Evolutionary conservation across 2,888 invertebrate species (phyloP).

Genomic region (Cosmia trapezina): DNA sequence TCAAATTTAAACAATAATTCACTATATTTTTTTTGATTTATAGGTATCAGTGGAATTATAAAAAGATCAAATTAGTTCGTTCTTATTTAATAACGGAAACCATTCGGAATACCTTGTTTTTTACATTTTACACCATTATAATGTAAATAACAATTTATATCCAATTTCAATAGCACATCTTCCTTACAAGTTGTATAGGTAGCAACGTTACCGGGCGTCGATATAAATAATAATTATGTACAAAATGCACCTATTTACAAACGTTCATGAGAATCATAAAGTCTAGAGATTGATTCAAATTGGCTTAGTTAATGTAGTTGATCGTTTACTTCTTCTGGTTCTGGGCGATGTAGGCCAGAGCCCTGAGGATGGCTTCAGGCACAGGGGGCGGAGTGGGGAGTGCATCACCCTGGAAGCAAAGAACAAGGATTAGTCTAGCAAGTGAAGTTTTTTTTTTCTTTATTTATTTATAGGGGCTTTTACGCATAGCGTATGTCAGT

Average conservation of each 20-base stretch:
- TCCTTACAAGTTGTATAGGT: constrained; percentile 18
- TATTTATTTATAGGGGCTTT: no score
- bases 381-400: constrained; percentile 89
- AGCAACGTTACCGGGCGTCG: background rate
- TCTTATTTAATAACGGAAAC: constrained; percentile 57
- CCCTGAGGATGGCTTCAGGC: constrained; percentile 86
- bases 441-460: no score
- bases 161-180: constrained; percentile 37
- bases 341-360: constrained; percentile 78
- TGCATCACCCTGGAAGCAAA: constrained; percentile 78
- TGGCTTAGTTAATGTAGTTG: background rate
- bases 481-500: no score
- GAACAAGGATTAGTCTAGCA: constrained; percentile 20
- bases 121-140: constrained; percentile 15
- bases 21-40: background rate
- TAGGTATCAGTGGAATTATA: background rate
- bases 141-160: constrained; percentile 35
- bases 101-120: constrained; percentile 37
- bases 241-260: constrained; percentile 35
- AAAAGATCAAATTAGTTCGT: constrained; percentile 41
- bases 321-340: constrained; percentile 45
- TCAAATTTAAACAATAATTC: constrained; percentile 7
- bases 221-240: constrained; percentile 37
- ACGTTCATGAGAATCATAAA: constrained; percentile 16
- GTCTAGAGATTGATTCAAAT: constrained; percentile 20